Conservation (phyloP, 1,140 invertebrate genomes). For the Cherax destructor region DNA sequence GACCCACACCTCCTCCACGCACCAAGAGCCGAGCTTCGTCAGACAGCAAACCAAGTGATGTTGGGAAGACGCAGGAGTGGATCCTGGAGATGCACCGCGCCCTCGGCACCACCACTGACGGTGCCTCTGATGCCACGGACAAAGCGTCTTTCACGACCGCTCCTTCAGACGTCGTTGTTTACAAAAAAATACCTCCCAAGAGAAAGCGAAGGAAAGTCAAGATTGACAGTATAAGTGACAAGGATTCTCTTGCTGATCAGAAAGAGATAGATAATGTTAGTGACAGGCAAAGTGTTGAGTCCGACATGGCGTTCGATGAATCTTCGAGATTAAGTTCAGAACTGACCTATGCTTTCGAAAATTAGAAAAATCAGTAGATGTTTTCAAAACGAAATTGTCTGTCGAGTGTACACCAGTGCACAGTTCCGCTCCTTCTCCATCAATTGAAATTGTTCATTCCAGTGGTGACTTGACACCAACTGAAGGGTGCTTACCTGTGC, state of each 20-base stretch:
- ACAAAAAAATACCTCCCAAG: constrained; percentile 40
- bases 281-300: constrained; percentile 42
- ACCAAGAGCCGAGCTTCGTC: constrained; percentile 37
- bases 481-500: not conserved
- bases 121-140: constrained; percentile 37
- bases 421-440: constrained; percentile 30
- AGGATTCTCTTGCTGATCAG: constrained; percentile 17
- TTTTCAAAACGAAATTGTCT: constrained; percentile 42
- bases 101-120: constrained; percentile 17
- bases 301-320: constrained; percentile 45
- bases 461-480: constrained; percentile 33
- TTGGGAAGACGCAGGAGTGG: constrained; percentile 63
- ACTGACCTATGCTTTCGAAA: constrained; percentile 51
- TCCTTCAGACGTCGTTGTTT: constrained; percentile 46
- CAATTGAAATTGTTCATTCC: constrained; percentile 37
- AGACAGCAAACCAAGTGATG: constrained; percentile 30
- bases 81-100: constrained; percentile 59
- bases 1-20: constrained; percentile 42
- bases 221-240: constrained; percentile 14
- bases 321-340: constrained; percentile 51
- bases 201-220: constrained; percentile 31
- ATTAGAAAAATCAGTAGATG: constrained; percentile 50
- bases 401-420: constrained; percentile 34
- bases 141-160: constrained; percentile 49
- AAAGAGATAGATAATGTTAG: constrained; percentile 37